These are phyloP conservation scores for Pristionchus maxplancki DNA, from an alignment of 2,888 invertebrate species.

Conservation along the genomic window DNA sequence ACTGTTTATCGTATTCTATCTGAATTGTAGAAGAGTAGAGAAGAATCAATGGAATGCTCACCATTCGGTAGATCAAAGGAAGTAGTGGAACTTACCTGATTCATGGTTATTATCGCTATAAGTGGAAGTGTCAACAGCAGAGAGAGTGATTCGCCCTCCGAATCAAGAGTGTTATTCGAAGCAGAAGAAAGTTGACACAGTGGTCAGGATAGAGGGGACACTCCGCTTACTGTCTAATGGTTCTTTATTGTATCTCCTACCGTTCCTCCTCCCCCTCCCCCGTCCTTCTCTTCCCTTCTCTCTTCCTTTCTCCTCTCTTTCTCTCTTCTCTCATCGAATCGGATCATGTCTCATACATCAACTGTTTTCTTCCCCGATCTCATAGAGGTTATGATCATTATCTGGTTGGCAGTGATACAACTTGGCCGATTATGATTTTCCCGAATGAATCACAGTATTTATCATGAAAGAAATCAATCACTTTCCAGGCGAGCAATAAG, in stretches of 20 bases:
- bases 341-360: background rate
- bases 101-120: constrained; percentile 24
- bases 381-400: background rate
- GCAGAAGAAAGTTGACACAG: constrained; percentile 11
- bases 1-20: constrained; percentile 22
- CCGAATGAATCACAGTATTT: too few species aligned
- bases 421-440: background rate
- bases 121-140: background rate
- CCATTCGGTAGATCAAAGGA: background rate
- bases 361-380: background rate
- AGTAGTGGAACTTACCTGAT: constrained; percentile 14
- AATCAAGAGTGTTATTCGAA: constrained; percentile 6
- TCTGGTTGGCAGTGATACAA: background rate
- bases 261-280: background rate
- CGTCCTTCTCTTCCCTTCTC: background rate
- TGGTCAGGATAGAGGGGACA: constrained; percentile 10
- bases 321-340: constrained; percentile 13
- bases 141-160: background rate
- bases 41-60: background rate
- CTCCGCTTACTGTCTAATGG: constrained; percentile 29
- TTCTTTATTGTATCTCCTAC: constrained; percentile 12
- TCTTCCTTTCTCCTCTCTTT: background rate
- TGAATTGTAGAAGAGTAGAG: background rate
- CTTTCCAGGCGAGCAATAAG: too few species aligned
- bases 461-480: too few species aligned